These are phyloP conservation scores for Geococcyx californianus DNA, from an alignment of 2,113 vertebrate genomes.

Conservation along the genomic window DNA sequence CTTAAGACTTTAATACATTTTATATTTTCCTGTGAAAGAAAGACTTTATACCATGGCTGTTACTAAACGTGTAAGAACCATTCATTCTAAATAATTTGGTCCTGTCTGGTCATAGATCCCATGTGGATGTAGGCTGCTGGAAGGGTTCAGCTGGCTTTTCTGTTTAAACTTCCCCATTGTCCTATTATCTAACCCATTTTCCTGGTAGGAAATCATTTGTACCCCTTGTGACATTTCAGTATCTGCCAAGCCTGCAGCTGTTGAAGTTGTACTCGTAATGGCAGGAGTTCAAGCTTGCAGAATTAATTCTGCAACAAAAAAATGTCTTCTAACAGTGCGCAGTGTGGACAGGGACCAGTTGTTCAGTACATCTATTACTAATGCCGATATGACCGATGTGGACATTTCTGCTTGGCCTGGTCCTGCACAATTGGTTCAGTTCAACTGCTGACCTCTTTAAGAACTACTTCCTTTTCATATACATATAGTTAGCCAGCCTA, in stretches of 20 bases:
- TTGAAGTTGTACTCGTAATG: background rate
- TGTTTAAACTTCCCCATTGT: background rate
- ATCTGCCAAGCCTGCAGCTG: background rate
- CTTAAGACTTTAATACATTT: background rate
- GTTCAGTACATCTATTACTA: background rate
- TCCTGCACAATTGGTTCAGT: background rate
- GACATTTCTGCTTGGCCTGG: background rate
- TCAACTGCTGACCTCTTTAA: conserved; percentile 16
- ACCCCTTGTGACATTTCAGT: background rate
- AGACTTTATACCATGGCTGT: background rate
- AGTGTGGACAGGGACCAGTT: background rate
- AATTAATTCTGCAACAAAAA: background rate
- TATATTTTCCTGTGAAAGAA: background rate
- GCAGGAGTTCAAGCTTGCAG: background rate
- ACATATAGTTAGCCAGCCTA: background rate
- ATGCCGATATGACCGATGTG: background rate
- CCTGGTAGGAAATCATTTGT: background rate
- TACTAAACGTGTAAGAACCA: background rate
- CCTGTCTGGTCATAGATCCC: background rate
- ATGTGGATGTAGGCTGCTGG: background rate
- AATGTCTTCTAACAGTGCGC: background rate
- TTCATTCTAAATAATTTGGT: background rate
- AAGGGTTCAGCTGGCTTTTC: background rate
- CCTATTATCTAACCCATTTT: background rate
- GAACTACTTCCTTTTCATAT: conserved; percentile 5